These are phyloP conservation scores for Zaprionus ghesquierei DNA, from an alignment of 1,140 invertebrate species.

Conservation along the genomic window DNA sequence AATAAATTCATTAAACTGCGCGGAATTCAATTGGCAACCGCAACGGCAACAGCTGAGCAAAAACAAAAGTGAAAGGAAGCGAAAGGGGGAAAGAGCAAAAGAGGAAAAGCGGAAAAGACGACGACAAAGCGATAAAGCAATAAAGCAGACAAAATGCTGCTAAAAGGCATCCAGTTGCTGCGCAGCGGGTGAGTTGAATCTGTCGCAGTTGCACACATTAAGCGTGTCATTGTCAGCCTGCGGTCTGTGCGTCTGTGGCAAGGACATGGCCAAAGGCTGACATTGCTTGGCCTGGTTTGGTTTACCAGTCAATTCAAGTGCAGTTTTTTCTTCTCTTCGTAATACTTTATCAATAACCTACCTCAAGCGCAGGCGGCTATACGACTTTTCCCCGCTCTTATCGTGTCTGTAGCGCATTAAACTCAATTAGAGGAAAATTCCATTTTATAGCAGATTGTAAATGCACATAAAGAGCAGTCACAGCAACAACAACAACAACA, in stretches of 20 bases:
- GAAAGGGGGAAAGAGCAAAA: conserved; percentile 30
- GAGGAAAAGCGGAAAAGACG: conserved; percentile 20
- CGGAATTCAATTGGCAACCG: conserved; percentile 38
- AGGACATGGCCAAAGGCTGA: not conserved
- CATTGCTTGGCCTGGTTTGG: conserved; percentile 46
- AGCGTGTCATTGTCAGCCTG: conserved; percentile 32
- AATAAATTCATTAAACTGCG: conserved; percentile 69
- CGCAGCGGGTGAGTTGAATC: conserved; percentile 60
- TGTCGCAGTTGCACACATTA: not conserved
- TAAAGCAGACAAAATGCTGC: conserved; percentile 53
- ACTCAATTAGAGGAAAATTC: conserved; percentile 21
- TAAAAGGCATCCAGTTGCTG: conserved; percentile 66
- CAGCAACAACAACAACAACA: not conserved
- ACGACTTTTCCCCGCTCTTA: not conserved
- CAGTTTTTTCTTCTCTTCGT: not conserved
- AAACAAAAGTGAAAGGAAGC: conserved; percentile 24
- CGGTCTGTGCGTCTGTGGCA: conserved; percentile 16
- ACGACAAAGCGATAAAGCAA: conserved; percentile 24
- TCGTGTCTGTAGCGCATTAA: not conserved
- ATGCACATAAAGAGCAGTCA: not conserved
- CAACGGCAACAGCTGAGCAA: conserved; percentile 20
- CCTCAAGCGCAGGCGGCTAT: conserved; percentile 29
- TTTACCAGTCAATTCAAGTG: conserved; percentile 34
- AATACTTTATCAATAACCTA: conserved; percentile 19
- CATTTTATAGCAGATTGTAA: not conserved